Conservation (phyloP, 2,888 invertebrate genomes). For the Eilema sororculum region DNA sequence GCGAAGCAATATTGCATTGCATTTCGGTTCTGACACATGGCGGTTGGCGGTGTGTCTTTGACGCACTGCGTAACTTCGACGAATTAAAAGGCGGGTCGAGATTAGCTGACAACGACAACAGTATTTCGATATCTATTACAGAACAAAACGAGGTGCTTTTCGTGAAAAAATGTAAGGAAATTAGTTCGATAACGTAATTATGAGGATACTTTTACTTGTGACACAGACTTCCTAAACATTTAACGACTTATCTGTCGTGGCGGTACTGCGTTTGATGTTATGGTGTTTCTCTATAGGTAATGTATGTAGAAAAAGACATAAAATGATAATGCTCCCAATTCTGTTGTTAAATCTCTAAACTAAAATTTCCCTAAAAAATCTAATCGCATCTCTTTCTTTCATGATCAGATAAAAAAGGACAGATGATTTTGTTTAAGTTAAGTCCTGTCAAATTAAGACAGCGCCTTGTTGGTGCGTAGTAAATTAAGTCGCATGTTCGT, state of each 20-base stretch:
- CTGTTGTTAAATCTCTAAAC: no score
- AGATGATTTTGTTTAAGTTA: no score
- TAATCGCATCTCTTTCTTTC: no score
- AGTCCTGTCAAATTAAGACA: no score
- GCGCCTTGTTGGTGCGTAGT: no score
- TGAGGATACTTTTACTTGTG: background rate
- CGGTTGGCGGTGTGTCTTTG: background rate
- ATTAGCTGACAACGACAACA: background rate
- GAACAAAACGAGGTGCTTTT: background rate
- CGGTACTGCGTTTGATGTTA: background rate
- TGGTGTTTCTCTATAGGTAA: no score
- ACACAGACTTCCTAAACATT: background rate
- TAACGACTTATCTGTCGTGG: background rate
- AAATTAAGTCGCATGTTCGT: no score
- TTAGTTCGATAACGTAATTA: background rate
- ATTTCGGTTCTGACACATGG: background rate
- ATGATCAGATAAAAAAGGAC: no score
- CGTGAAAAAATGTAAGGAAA: background rate
- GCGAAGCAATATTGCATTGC: no score
- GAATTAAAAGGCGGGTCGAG: background rate
- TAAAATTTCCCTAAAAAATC: no score
- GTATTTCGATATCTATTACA: background rate
- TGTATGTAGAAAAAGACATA: no score
- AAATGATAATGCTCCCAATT: no score
- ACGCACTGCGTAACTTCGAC: background rate